These are phyloP conservation scores for Punctoribates punctum DNA, from an alignment of 2,888 invertebrate species.

Conservation along the genomic window DNA sequence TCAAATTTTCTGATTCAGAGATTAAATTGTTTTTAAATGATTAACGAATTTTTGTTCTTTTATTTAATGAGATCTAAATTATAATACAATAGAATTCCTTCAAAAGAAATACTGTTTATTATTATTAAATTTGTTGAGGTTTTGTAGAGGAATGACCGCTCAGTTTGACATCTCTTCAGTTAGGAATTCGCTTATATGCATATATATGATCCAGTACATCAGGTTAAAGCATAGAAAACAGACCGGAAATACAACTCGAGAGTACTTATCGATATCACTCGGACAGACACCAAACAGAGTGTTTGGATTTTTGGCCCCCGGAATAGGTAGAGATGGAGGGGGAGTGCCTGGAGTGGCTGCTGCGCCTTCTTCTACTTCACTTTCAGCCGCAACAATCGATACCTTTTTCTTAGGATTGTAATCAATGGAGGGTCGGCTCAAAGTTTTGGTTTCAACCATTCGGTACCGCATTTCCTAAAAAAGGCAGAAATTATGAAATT, in stretches of 20 bases:
- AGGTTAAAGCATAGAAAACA: constrained; percentile 98
- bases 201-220: constrained; percentile 96
- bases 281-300: constrained; percentile 77
- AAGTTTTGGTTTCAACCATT: constrained; percentile 33
- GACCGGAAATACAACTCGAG: constrained; percentile 95
- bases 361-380: constrained; percentile 2
- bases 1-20: too few relatives aligned
- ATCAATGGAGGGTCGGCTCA: constrained; percentile 35
- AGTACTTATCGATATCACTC: constrained; percentile 98
- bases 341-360: constrained; percentile 38
- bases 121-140: too few relatives aligned
- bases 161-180: constrained; percentile 52
- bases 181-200: constrained; percentile 77
- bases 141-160: too few relatives aligned
- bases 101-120: too few relatives aligned
- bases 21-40: too few relatives aligned
- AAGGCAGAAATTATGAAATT: neutral
- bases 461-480: constrained; percentile 36
- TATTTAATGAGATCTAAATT: too few relatives aligned
- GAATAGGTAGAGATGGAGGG: constrained; percentile 26
- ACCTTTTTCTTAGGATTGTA: constrained; percentile 39
- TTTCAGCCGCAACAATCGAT: constrained; percentile 25
- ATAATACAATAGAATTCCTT: too few relatives aligned
- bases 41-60: too few relatives aligned
- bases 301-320: constrained; percentile 36